Conservation (phyloP, 2,113 vertebrate genomes). For the Acanthisitta chloris region DNA sequence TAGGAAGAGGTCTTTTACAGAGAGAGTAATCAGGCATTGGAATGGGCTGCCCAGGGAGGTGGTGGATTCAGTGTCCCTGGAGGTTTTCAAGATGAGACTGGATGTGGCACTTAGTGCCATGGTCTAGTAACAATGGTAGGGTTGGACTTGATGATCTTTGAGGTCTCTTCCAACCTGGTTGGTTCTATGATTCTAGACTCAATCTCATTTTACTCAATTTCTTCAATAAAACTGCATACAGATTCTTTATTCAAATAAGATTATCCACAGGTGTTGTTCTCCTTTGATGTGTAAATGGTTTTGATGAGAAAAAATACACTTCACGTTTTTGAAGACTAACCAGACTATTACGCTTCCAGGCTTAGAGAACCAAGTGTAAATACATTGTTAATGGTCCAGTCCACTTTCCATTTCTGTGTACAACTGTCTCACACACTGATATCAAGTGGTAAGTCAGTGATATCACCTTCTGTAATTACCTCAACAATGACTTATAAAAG, state of each 20-base stretch:
- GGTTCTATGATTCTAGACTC: background rate
- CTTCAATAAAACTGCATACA: background rate
- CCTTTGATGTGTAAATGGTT: background rate
- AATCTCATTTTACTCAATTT: background rate
- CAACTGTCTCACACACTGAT: background rate
- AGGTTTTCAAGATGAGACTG: too few species aligned
- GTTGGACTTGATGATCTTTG: too few species aligned
- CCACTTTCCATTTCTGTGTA: background rate
- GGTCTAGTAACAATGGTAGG: too few species aligned
- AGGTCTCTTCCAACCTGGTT: too few species aligned
- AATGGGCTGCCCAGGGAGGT: too few species aligned
- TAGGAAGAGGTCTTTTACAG: too few species aligned
- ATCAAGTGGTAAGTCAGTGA: background rate
- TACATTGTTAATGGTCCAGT: background rate
- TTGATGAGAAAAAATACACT: background rate
- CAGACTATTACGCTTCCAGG: background rate
- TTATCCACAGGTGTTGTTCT: background rate
- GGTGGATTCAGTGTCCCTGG: too few species aligned
- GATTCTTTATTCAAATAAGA: background rate
- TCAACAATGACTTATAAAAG: background rate
- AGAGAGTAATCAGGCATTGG: too few species aligned
- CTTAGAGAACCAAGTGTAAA: background rate
- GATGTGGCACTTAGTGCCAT: too few species aligned
- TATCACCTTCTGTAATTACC: background rate
- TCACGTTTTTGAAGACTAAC: background rate